Percentiles rank a stretch among this genome's conserved stretches.
Conservation (phyloP, 2,113 vertebrate genomes). For the Colius striatus region DNA sequence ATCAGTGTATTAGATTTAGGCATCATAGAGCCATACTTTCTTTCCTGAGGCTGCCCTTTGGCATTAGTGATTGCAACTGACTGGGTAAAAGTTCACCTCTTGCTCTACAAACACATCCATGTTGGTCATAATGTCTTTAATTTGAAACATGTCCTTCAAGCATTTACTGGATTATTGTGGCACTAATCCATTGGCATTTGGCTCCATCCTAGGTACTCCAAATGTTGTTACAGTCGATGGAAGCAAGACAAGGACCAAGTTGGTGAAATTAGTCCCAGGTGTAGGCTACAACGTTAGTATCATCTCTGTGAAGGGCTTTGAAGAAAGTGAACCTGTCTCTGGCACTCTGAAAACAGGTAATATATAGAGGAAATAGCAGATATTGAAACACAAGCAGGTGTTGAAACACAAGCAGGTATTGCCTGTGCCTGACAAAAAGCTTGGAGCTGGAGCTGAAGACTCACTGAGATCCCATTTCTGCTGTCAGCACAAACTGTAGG, state of each 20-base stretch:
- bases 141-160: neutral
- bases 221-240: conserved; percentile 83
- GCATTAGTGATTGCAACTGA: neutral
- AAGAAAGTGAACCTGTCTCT: conserved; percentile 90
- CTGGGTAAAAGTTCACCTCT: neutral
- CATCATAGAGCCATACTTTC: neutral
- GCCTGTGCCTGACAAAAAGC: neutral
- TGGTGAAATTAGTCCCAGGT: conserved; percentile 87
- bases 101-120: neutral
- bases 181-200: neutral
- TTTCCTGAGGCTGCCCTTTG: neutral
- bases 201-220: conserved; percentile 77
- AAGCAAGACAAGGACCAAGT: conserved; percentile 77
- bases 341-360: conserved; percentile 90
- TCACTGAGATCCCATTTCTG: neutral
- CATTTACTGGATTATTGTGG: neutral
- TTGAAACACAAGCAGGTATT: neutral
- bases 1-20: neutral
- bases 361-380: neutral
- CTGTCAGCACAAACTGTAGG: neutral
- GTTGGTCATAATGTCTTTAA: neutral
- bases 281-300: conserved; percentile 87
- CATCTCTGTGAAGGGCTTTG: conserved; percentile 86
- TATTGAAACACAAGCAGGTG: neutral
- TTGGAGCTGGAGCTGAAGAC: neutral